Evolutionary conservation across 2,888 invertebrate genomes (phyloP), one percentile per base, ranked within the genome.

Genomic region (Malachius bipustulatus): DNA sequence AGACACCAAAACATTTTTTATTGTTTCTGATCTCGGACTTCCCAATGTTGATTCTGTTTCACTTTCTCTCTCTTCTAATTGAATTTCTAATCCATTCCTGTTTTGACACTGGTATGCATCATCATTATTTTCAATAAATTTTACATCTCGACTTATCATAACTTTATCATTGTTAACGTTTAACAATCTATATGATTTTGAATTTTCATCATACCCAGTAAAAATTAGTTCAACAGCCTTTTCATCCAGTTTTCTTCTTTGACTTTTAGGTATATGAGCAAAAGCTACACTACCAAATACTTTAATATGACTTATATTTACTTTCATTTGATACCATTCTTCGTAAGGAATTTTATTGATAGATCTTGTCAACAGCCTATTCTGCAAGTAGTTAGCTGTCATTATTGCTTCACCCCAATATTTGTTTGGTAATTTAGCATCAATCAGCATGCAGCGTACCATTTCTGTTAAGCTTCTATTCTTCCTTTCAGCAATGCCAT

Each of bases 191-290:
- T 15, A 31, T 16, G 16, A 15, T 31, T 31, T 31, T 16, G 16
- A 10, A 12, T 12, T 31, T 15, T 15, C 31, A 15, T 16, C 16
- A 15, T 31, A 31, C 15, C 31, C 31, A 6, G 16, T 12, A 15
- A 16, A 16, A 16, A 14, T 31, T 15, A 15, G 6, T 19, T 19
- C 31, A 16, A 16, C 16, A 31, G 16, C 14, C 16, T 15, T 31
- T 15, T 14, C 12, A 16, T 16, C 31, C 16, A 31, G 16, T 16
- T 31, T 31, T 8, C n/a, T 31, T 12, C 31, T 31, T 31, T 31
- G 6, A 8, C n/a, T 6, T n/a, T 19, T 19, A 8, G 24, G 24
- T 19, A 19, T 19, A n/a, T 19, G 24, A 8, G n/a, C n/a, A 19
- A 19, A 19, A 19, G 24, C 24, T 19, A 8, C 6, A 19, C 24